phyloP scores from a whole-genome alignment of 2,888 invertebrate species.

The Hipparchia semele region DNA sequence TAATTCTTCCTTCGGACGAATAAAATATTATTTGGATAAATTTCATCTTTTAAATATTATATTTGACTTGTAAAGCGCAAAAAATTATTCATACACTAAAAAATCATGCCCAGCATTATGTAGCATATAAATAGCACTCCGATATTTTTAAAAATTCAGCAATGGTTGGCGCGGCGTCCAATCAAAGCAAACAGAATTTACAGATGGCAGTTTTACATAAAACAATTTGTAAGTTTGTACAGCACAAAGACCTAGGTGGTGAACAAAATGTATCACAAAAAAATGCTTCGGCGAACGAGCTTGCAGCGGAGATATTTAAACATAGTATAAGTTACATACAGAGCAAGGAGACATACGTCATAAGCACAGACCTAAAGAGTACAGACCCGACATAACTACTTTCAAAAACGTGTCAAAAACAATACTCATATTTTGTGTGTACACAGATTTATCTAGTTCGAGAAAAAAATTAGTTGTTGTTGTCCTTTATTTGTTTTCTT shows the following conservation, averaged over 20 bases:
- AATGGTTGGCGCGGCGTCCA: background rate
- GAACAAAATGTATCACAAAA: conserved; percentile 50
- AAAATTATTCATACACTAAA: background rate
- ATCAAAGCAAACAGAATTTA: conserved; percentile 28
- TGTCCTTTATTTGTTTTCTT: no score
- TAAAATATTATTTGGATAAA: no score
- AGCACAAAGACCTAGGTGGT: conserved; percentile 38
- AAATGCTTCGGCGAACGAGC: conserved; percentile 46
- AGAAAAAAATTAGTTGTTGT: no score
- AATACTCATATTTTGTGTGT: no score
- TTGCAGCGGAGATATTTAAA: conserved; percentile 39
- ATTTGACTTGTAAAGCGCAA: background rate
- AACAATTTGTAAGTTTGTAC: conserved; percentile 28
- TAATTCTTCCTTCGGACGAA: no score
- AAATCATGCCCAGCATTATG: background rate
- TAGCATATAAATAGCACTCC: conserved; percentile 3
- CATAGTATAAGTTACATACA: background rate
- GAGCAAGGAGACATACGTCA: background rate
- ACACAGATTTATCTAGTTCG: no score
- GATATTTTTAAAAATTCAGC: background rate
- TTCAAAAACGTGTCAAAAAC: no score
- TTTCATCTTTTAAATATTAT: no score
- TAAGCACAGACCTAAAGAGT: background rate
- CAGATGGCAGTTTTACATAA: conserved; percentile 31
- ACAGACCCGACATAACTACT: no score